These are phyloP conservation scores for Endotricha flammealis DNA, from an alignment of 2,888 invertebrate genomes.

Conservation along the genomic window DNA sequence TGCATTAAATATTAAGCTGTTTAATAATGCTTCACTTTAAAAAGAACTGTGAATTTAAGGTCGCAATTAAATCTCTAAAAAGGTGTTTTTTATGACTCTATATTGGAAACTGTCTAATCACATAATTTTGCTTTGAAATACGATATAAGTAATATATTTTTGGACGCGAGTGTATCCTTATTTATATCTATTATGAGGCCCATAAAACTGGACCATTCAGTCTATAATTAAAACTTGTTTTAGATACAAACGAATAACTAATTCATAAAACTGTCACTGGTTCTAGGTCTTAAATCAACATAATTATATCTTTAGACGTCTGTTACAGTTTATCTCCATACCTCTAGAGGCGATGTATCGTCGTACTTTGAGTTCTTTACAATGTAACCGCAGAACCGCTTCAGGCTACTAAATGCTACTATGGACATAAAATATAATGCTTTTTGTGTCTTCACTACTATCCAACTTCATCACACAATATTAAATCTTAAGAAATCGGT, in stretches of 20 bases:
- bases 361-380: conserved; percentile 53
- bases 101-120: too few species aligned
- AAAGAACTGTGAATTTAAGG: too few species aligned
- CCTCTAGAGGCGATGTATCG: conserved; percentile 45
- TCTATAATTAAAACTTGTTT: conserved; percentile 16
- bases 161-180: conserved; percentile 3
- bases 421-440: conserved; percentile 62
- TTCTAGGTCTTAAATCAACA: conserved; percentile 49
- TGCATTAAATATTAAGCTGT: too few species aligned
- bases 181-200: conserved; percentile 6
- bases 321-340: conserved; percentile 44
- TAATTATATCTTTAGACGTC: conserved; percentile 48
- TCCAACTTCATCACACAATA: conserved; percentile 19
- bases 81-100: too few species aligned
- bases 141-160: conserved; percentile 1
- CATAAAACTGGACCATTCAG: conserved; percentile 10
- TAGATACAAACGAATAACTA: conserved; percentile 32
- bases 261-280: conserved; percentile 41
- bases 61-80: too few species aligned
- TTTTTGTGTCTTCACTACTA: conserved; percentile 53
- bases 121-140: too few species aligned
- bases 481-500: conserved; percentile 25
- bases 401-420: conserved; percentile 71
- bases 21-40: too few species aligned
- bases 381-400: conserved; percentile 64